Conservation (phyloP, 1,140 invertebrate species). For the Dinoponera quadriceps region DNA sequence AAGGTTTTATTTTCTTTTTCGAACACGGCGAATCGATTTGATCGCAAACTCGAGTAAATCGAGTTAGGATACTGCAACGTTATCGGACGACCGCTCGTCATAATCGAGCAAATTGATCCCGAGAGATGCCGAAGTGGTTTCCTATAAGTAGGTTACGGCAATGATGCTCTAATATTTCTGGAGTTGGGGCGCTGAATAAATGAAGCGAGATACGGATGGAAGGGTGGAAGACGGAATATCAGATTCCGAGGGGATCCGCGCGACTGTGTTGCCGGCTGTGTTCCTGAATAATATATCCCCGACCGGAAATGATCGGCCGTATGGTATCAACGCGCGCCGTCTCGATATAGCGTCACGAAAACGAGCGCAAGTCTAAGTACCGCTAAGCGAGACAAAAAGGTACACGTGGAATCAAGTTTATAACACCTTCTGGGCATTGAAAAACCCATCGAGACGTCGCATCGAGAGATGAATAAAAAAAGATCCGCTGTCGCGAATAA, state of each 20-base stretch:
- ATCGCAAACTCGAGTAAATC: too few species aligned
- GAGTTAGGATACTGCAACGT: neutral
- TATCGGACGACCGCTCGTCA: neutral
- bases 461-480: neutral
- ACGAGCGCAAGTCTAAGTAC: conserved; percentile 2
- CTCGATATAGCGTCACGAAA: conserved; percentile 13
- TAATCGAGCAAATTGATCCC: neutral
- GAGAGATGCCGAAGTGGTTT: neutral
- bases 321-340: conserved; percentile 1
- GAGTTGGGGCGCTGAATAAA: conserved; percentile 33
- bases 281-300: conserved; percentile 54
- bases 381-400: neutral
- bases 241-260: neutral
- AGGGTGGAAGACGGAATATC: neutral
- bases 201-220: neutral
- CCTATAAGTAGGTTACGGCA: conserved; percentile 37
- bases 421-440: neutral
- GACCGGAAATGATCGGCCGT: conserved; percentile 14
- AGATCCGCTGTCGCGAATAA: too few species aligned
- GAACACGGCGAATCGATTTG: too few species aligned
- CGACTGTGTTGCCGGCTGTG: neutral
- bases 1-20: too few species aligned
- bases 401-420: conserved; percentile 4
- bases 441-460: neutral
- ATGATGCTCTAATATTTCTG: conserved; percentile 37